Base-by-base conservation (phyloP, 2,888 invertebrate species). In the Lithophane socia region DNA sequence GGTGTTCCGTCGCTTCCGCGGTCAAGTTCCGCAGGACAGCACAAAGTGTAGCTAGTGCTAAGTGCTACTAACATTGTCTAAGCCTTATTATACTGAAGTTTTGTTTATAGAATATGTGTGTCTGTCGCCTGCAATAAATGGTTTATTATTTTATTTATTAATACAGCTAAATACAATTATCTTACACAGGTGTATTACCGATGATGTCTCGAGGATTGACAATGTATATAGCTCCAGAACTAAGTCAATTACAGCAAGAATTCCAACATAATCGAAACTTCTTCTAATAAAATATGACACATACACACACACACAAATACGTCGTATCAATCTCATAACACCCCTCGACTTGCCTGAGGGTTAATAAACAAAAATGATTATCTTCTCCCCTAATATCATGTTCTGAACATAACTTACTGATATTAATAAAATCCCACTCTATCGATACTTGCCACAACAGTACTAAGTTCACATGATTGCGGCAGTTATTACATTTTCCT, bases 391-490 rank as follows among this genome's bases (percentile, higher is more conserved):
- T 67, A 82, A 86, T 86, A 84, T 75, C 69, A 65, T 85, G 73
- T 66, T 76, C 65, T 60, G 85, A 81, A 77, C 73, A 70, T 73
- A 84, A 83, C 79, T 78, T 66, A 78, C 71, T 78, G 86, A 78
- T 84, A 86, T 86, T 86, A 84, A 86, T 86, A 86, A 84, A 86
- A 86, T 70, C 79, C 72, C 66, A 86, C 60, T 70, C 63, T 79
- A 75, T 83, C 72, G 79, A 86, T 83, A 70, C 69, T 83, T 37
- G 58, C 66, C 76, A 56, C 84, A 79, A 84, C 79, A 69, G 61
- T 63, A 80, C 64, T 42, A 80, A 86, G 73, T 70, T 75, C 76
- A 72, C 72, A 64, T 77, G 58, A 86, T 75, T 80, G 77, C 78
- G 71, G 72, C 75, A 66, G 69, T 86, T 86, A 84, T 84, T 73